phyloP scores from a whole-genome alignment of 2,797 vertebrate species.

The Coluber constrictor region DNA sequence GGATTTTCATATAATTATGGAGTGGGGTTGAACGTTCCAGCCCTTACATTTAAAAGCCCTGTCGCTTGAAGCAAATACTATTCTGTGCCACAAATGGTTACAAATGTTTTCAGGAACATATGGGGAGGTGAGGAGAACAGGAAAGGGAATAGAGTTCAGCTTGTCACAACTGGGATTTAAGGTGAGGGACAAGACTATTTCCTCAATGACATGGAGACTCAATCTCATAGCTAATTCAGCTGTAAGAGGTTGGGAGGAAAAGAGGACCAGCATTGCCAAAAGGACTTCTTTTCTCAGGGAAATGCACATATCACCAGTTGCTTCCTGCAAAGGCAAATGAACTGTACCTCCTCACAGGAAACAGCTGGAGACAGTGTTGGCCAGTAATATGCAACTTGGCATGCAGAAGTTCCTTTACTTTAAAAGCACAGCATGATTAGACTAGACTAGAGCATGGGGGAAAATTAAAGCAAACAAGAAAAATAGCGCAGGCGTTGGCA shows the following conservation, averaged over 20 bases:
- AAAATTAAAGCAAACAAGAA: neutral
- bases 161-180: constrained; percentile 33
- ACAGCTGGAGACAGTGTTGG: constrained; percentile 13
- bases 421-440: constrained; percentile 24
- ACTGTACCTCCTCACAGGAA: constrained; percentile 21
- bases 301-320: neutral
- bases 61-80: constrained; percentile 28
- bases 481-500: neutral
- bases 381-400: accelerated
- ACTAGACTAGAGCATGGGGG: neutral
- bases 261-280: neutral
- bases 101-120: neutral
- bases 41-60: constrained; percentile 37
- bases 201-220: constrained; percentile 2
- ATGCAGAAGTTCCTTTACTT: neutral
- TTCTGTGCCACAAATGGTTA: constrained; percentile 5
- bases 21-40: constrained; percentile 22
- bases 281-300: neutral
- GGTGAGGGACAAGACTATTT: constrained; percentile 30
- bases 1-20: constrained; percentile 19
- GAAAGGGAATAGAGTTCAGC: constrained; percentile 30
- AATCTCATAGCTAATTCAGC: constrained; percentile 1
- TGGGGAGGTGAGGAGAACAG: neutral
- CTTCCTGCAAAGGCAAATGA: constrained; percentile 19
- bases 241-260: accelerated